Conservation (phyloP, 2,888 invertebrate genomes). For the Theodoxus fluviatilis region DNA sequence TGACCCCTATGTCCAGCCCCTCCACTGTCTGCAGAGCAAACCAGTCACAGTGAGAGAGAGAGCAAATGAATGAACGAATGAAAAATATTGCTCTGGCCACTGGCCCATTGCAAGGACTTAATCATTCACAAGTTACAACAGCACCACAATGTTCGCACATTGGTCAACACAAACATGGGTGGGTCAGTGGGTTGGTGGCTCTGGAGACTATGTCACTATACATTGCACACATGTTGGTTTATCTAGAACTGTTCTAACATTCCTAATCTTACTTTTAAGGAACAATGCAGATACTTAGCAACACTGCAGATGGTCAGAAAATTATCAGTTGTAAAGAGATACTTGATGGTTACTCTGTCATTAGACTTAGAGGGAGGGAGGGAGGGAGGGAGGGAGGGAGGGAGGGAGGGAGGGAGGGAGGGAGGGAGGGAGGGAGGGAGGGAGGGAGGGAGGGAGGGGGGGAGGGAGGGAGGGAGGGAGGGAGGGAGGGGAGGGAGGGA, state of each 20-base stretch:
- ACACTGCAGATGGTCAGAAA: neutral
- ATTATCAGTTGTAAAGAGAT: neutral
- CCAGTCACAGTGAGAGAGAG: too few species aligned
- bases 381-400: neutral
- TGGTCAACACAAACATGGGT: too few species aligned
- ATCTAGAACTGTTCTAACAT: too few species aligned
- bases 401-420: neutral
- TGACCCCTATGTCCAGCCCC: too few species aligned
- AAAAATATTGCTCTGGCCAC: too few species aligned
- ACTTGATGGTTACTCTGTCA: neutral
- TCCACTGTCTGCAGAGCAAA: too few species aligned
- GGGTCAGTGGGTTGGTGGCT: conserved; percentile 1
- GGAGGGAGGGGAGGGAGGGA: too few species aligned
- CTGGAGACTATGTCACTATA: neutral
- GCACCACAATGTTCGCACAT: too few species aligned
- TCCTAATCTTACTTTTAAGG: neutral
- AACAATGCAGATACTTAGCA: neutral
- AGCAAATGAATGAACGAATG: too few species aligned
- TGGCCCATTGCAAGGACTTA: too few species aligned
- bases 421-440: neutral
- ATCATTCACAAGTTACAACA: too few species aligned
- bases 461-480: neutral
- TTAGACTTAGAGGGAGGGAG: neutral
- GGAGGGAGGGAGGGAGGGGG: neutral
- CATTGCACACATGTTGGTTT: neutral